These are phyloP conservation scores for Dromococcyx pavoninus DNA, from an alignment of 2,797 vertebrate genomes.

Conservation along the genomic window DNA sequence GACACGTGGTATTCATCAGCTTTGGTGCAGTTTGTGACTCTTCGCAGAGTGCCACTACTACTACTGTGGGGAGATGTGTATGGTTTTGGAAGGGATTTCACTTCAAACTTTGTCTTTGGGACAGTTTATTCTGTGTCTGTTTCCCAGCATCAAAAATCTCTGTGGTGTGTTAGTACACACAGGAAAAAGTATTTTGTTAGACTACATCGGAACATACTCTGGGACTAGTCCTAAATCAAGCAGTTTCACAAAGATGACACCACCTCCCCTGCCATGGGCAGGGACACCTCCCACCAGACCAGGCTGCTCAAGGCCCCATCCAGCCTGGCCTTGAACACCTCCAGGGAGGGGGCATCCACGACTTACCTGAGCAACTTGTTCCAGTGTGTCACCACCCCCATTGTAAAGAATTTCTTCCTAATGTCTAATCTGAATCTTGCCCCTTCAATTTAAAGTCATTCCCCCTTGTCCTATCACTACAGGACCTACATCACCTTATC, in stretches of 20 bases:
- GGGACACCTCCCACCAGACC: no score
- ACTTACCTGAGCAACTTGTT: no score
- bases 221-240: neutral
- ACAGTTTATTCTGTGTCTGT: neutral
- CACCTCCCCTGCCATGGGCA: no score
- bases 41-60: neutral
- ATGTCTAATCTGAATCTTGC: no score
- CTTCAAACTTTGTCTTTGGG: fast-evolving
- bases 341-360: no score
- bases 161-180: fast-evolving
- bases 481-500: neutral
- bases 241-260: neutral
- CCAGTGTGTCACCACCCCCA: no score
- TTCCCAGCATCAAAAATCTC: neutral
- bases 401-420: no score
- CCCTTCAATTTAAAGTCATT: no score
- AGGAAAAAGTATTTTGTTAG: neutral
- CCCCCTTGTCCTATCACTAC: no score
- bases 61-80: fast-evolving
- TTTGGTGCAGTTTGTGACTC: neutral
- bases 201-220: fast-evolving
- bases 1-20: neutral
- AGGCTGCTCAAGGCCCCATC: no score
- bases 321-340: no score
- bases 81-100: fast-evolving